These are phyloP conservation scores for Teleogryllus occipitalis DNA, from an alignment of 1,140 invertebrate genomes.

Conservation along the genomic window DNA sequence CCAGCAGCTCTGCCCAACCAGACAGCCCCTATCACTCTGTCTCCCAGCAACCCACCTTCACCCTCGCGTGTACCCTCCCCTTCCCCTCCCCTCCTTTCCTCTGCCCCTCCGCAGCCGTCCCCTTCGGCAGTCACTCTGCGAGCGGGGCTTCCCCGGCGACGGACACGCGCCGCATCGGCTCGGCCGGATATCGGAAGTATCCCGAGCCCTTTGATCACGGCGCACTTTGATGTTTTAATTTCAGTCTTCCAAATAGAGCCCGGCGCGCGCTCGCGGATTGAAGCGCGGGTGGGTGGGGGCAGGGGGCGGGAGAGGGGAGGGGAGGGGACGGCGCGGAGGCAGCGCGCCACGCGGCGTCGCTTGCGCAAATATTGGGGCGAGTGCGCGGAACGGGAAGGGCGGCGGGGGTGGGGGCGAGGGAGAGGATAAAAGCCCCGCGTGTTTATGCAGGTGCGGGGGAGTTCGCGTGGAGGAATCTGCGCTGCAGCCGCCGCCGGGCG, in stretches of 20 bases:
- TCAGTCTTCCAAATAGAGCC: conserved; percentile 3
- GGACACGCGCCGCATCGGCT: not conserved
- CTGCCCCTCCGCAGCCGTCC: not conserved
- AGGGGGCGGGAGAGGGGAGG: no score
- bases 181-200: not conserved
- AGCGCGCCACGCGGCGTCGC: not conserved
- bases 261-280: not conserved
- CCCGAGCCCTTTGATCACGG: not conserved
- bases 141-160: not conserved
- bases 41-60: not conserved
- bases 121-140: not conserved
- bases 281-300: not conserved
- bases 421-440: no score
- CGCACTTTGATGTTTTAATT: conserved; percentile 1
- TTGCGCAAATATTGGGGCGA: not conserved
- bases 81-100: not conserved
- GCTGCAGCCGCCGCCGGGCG: no score
- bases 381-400: not conserved
- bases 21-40: no score
- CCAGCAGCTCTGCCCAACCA: no score
- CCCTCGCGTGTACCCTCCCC: not conserved
- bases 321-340: no score
- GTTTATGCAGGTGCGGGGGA: no score
- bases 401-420: not conserved
- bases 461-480: no score